phyloP scores from a whole-genome alignment of 2,113 vertebrate species.

The Sylvia atricapilla region DNA sequence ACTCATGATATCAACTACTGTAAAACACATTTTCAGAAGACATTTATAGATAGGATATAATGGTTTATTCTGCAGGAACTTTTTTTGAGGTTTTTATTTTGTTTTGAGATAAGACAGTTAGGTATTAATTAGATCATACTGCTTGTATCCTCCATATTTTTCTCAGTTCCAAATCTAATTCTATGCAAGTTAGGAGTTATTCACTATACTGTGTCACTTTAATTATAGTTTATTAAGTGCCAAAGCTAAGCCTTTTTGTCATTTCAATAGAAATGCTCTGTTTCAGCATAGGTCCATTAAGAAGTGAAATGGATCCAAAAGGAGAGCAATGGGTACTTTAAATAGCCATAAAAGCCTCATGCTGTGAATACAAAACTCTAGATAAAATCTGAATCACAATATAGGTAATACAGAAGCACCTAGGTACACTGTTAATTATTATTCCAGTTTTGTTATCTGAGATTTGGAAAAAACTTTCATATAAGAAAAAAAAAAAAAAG shows the following conservation, averaged over 20 bases:
- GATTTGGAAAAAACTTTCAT: not conserved
- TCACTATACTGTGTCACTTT: not conserved
- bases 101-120: not conserved
- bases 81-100: rapidly evolving
- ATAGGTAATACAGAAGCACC: not conserved
- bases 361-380: not conserved
- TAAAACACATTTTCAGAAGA: not conserved
- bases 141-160: not conserved
- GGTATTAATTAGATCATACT: not conserved
- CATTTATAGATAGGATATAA: not conserved
- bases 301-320: not conserved
- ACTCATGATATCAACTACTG: not conserved
- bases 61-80: not conserved
- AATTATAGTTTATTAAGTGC: not conserved
- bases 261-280: not conserved
- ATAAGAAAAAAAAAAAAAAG: not conserved
- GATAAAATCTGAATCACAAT: not conserved
- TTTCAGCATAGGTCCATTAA: not conserved
- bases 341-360: not conserved
- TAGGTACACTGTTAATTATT: not conserved
- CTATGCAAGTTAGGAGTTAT: not conserved
- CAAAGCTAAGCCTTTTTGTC: not conserved
- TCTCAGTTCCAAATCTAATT: not conserved
- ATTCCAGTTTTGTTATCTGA: not conserved
- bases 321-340: not conserved